These are phyloP conservation scores for Dromius quadrimaculatus DNA, from an alignment of 2,888 invertebrate species.

Conservation along the genomic window DNA sequence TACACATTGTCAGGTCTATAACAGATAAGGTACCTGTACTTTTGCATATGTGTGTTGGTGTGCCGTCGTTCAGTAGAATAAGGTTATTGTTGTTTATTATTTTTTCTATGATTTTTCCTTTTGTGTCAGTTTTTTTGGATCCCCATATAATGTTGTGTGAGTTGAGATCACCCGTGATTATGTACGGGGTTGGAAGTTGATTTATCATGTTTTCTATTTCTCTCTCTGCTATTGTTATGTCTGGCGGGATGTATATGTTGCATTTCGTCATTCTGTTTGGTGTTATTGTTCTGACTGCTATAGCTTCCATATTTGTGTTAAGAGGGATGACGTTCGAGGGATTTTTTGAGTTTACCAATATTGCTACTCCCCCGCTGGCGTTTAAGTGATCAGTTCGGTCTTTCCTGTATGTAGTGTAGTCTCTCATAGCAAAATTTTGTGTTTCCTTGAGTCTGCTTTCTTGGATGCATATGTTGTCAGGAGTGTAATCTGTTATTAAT, in stretches of 20 bases:
- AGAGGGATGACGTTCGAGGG: neutral
- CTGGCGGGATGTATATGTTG: slow-evolving; percentile 7
- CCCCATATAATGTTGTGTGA: slow-evolving; percentile 15
- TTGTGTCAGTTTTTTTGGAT: neutral
- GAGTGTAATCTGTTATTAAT: neutral
- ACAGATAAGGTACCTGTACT: slow-evolving; percentile 13
- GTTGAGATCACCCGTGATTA: neutral
- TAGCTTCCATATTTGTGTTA: slow-evolving; percentile 5
- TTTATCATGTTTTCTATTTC: neutral
- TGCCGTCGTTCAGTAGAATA: slow-evolving; percentile 1
- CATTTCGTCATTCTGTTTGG: neutral
- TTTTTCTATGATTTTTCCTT: slow-evolving; percentile 23
- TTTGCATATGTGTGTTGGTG: slow-evolving; percentile 10
- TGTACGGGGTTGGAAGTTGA: neutral
- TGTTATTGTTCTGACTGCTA: neutral
- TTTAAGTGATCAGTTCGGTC: neutral
- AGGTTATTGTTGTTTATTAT: slow-evolving; percentile 12
- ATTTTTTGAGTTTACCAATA: neutral
- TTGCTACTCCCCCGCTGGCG: slow-evolving; percentile 28
- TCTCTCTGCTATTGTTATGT: neutral
- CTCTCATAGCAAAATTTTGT: neutral
- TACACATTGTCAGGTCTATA: slow-evolving; percentile 13
- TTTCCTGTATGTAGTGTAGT: slow-evolving; percentile 16
- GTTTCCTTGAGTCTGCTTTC: slow-evolving; percentile 8
- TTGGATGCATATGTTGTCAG: slow-evolving; percentile 8